Percentiles rank a stretch among this genome's conserved stretches.
These are phyloP conservation scores for Arrhamphus sclerolepis DNA, from an alignment of 2,797 vertebrate genomes.

Conservation along the genomic window DNA sequence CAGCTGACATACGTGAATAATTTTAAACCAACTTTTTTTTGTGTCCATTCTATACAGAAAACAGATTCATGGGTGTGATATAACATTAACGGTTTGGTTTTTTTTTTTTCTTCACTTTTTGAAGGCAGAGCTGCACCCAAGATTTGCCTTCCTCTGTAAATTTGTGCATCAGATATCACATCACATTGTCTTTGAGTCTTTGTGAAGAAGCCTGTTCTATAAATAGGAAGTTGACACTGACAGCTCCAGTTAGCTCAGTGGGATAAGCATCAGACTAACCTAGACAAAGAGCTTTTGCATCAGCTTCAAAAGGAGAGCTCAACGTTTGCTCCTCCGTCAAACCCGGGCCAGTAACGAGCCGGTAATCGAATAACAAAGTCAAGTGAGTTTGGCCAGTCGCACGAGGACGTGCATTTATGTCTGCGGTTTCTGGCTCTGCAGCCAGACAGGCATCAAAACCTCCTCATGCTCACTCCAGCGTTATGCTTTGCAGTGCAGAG, in stretches of 20 bases:
- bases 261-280: slow-evolving; percentile 66
- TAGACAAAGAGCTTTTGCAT: slow-evolving; percentile 62
- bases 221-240: slow-evolving; percentile 74
- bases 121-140: neutral
- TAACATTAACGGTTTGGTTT: neutral
- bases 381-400: slow-evolving; percentile 30
- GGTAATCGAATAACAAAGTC: slow-evolving; percentile 61
- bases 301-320: slow-evolving; percentile 44
- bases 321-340: slow-evolving; percentile 35
- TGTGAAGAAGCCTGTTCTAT: slow-evolving; percentile 65
- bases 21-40: too few species aligned
- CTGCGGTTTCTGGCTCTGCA: slow-evolving; percentile 8
- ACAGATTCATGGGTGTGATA: too few species aligned
- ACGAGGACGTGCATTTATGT: slow-evolving; percentile 20
- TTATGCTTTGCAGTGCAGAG: neutral
- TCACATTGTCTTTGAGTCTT: slow-evolving; percentile 65
- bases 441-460: slow-evolving; percentile 26
- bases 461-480: slow-evolving; percentile 3
- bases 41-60: too few species aligned
- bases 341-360: slow-evolving; percentile 41
- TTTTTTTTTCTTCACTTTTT: neutral
- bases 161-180: slow-evolving; percentile 59
- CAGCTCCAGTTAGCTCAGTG: slow-evolving; percentile 71
- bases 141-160: slow-evolving; percentile 12
- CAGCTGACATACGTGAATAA: too few species aligned